Base-by-base conservation (phyloP, 1,140 invertebrate genomes). In the Drosophila burlai region DNA sequence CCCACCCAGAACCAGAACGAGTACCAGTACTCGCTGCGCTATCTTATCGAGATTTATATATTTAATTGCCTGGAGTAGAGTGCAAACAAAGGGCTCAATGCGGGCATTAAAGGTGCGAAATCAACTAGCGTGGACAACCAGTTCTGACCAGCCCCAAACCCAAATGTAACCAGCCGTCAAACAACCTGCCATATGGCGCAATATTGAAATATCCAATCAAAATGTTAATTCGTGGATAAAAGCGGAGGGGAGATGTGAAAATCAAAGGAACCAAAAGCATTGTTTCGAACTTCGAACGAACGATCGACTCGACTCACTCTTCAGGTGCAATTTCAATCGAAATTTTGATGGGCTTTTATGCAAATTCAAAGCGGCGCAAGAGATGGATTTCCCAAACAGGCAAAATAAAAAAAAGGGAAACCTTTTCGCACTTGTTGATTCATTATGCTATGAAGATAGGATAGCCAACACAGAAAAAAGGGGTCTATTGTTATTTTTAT, bases 121-220 rank as follows among this genome's bases (percentile, higher is more conserved):
- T 45, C 42, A 43, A 67, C 42, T 38, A 26, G 26, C 46, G 36
- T 42, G 72, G 67, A 49, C 66, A 64, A 29, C 65, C 59, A 74
- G 42, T 58, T 57, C 43, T 69, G 68, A 72, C 66, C 66, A 72
- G 69, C 47, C 49, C 46, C 34, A 54, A 65, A 76, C 38, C 40
- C 54, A 54, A 36, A 11, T 36, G 34, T 42, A 68, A 55, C 34
- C 57, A 43, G 46, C 24, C 38, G 24, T 40, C 61, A 59, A 57
- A 72, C 58, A 78, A 81, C 57, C 82, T 64, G 47, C 81, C 85
- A 90, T 90, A 90, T 90, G 85, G 86, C 60, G 58, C 85, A 91
- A 90, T 90, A 91, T 90, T 91, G 86, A 81, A 90, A 90, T 90
- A 90, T 90, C 85, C 86, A 90, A 90, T 90, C 85, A 90, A 90